Conservation (phyloP, 2,888 invertebrate species). For the Cerceris ruficornis region DNA sequence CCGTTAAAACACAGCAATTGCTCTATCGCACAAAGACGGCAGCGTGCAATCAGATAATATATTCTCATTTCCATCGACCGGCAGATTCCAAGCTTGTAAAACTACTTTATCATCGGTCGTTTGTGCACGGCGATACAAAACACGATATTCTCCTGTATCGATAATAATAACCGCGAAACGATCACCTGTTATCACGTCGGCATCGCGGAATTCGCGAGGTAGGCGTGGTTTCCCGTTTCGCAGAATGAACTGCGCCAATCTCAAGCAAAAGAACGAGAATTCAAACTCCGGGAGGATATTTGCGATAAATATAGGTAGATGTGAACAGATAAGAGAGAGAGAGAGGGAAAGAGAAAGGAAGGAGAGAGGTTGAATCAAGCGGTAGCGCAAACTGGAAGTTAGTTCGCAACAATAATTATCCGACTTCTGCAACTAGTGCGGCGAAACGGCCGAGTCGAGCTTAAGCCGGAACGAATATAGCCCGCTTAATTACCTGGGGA, state of each 20-base stretch:
- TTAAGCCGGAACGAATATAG: slow-evolving; percentile 67
- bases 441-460: slow-evolving; percentile 62
- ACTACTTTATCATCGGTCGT: neutral
- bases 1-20: no score
- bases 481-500: slow-evolving; percentile 61
- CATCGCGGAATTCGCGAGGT: neutral
- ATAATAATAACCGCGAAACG: neutral
- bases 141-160: slow-evolving; percentile 3
- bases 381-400: slow-evolving; percentile 66
- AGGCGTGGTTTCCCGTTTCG: neutral
- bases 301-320: slow-evolving; percentile 25
- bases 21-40: no score
- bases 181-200: neutral
- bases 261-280: slow-evolving; percentile 1
- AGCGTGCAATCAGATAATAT: neutral
- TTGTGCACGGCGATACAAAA: neutral
- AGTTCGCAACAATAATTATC: slow-evolving; percentile 77
- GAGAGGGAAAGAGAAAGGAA: slow-evolving; percentile 12
- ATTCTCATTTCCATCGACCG: neutral
- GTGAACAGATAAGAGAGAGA: neutral
- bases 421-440: slow-evolving; percentile 73
- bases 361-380: slow-evolving; percentile 25
- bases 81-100: neutral
- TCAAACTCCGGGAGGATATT: slow-evolving; percentile 15
- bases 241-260: neutral